These are phyloP conservation scores for Chelon labrosus DNA, from an alignment of 2,797 vertebrate species.

Conservation along the genomic window DNA sequence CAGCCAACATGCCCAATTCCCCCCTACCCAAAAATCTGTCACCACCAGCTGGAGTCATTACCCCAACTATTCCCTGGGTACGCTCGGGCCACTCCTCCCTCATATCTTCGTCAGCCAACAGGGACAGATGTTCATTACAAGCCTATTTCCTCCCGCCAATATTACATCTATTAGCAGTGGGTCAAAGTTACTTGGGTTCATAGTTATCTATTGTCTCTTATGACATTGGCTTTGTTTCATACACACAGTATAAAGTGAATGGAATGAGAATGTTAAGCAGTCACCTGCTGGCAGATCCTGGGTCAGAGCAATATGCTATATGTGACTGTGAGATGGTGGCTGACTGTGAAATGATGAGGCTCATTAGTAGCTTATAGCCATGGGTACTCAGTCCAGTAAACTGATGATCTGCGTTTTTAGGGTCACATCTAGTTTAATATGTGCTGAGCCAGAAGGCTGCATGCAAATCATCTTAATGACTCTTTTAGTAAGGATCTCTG, in stretches of 20 bases:
- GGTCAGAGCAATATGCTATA: constrained; percentile 51
- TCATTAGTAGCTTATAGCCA: constrained; percentile 52
- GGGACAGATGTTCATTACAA: constrained; percentile 79
- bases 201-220: constrained; percentile 53
- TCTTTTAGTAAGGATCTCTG: constrained; percentile 5
- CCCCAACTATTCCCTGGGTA: constrained; percentile 65
- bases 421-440: constrained; percentile 32
- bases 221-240: constrained; percentile 53
- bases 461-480: constrained; percentile 28
- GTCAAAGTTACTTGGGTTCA: constrained; percentile 39
- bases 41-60: constrained; percentile 82
- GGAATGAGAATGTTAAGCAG: constrained; percentile 34
- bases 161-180: constrained; percentile 63
- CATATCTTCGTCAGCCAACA: constrained; percentile 63
- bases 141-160: constrained; percentile 67
- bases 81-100: constrained; percentile 60
- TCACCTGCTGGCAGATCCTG: constrained; percentile 53
- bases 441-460: constrained; percentile 22
- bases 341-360: constrained; percentile 56
- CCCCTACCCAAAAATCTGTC: constrained; percentile 80
- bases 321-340: constrained; percentile 51
- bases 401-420: constrained; percentile 38
- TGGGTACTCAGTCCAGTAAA: constrained; percentile 30
- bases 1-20: constrained; percentile 53
- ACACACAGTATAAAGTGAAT: constrained; percentile 21